Base-by-base conservation (phyloP, 2,888 invertebrate species). In the Heliconius aoede region DNA sequence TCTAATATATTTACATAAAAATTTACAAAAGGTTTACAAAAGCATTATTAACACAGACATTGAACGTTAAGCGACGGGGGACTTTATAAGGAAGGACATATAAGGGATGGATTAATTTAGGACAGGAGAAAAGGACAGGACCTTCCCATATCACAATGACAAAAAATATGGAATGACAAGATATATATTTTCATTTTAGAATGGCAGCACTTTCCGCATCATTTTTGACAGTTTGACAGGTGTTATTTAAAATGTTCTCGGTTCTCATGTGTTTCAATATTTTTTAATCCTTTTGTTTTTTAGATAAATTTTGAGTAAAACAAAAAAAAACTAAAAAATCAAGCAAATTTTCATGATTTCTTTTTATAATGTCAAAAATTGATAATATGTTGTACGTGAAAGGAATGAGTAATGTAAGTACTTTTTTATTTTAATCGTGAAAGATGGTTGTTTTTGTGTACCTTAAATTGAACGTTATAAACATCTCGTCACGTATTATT, bases 311-410 rank as follows among this genome's bases (percentile, higher is more conserved):
- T 51, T 68, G n/a, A 51, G 8, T 51, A n/a, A 30, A 68, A 55
- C 15, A 32, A 30, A 69, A 32, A 51, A 51, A 55, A 28, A 46
- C 3, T 7, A 3, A 13, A 40, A 60, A 26, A 24, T 60, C 26
- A 11, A 60, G 72, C 36, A 58, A 72, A 60, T 72, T 55, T 7
- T 26, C 32, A 32, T 28, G 60, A 36, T 5, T 24, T 46, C 15
- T 4, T 68, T 8, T 46, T 26, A 76, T 18, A 62, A 90, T 90
- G 90, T 84, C 88, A 28, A 84, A 84, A 79, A 85, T 82, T 73
- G 86, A 88, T 79, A 76, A 88, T 79, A 76, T 88, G 72, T 82
- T 91, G 1, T 91, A 90, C 71, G 86, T 89, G 21, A 89, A 87
- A 80, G 89, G 87, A 46, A 87, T 88, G 88, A 86, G 85, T 79